phyloP scores from a whole-genome alignment of 2,888 invertebrate genomes.

The Creontiades dilutus region DNA sequence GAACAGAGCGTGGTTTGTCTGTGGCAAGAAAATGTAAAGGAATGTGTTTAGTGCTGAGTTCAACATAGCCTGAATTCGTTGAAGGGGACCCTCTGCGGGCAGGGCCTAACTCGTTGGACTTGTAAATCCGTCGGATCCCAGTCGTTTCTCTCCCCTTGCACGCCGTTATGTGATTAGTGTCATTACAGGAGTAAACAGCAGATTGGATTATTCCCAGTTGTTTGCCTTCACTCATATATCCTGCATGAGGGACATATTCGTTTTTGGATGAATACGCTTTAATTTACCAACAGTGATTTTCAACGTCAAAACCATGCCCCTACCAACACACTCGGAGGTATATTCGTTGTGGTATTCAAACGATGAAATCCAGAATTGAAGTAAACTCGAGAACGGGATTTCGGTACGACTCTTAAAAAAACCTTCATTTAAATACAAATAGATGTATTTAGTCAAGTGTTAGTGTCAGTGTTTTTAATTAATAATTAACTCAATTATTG shows the following conservation, averaged over 20 bases:
- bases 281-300: not conserved
- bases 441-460: too few relatives aligned
- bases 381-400: too few relatives aligned
- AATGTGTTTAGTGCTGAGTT: not conserved
- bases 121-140: not conserved
- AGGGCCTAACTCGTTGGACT: not conserved
- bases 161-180: conserved; percentile 1
- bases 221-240: not conserved
- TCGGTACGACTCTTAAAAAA: too few relatives aligned
- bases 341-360: too few relatives aligned
- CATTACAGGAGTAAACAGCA: conserved; percentile 24
- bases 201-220: not conserved
- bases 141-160: not conserved
- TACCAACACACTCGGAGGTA: too few relatives aligned
- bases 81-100: conserved; percentile 16
- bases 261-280: not conserved
- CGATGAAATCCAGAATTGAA: too few relatives aligned
- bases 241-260: not conserved
- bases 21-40: not conserved
- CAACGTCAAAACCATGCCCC: not conserved
- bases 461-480: too few relatives aligned
- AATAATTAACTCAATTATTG: too few relatives aligned
- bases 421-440: too few relatives aligned
- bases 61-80: not conserved
- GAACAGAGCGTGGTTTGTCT: too few relatives aligned